Base-by-base conservation (phyloP, 2,888 invertebrate species). In the Euplexia lucipara region DNA sequence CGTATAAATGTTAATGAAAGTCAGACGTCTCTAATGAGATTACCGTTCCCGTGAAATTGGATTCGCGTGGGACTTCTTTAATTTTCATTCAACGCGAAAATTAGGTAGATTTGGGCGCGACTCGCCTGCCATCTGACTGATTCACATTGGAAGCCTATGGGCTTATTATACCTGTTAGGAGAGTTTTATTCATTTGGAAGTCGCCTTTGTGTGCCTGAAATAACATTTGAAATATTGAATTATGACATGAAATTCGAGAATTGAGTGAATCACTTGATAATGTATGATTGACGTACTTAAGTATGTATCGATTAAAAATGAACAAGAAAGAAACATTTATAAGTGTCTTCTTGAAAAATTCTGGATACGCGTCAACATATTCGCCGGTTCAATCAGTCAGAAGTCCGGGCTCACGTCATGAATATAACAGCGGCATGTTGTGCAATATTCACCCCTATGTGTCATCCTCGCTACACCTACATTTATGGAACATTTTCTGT, bases 1-100 rank as follows among this genome's bases (percentile, higher is more conserved):
- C 92, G 89, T 91, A 93, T 93, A 94, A 94, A 95, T 93, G 92
- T 91, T 95, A 94, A 94, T 94, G 93, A 94, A 95, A 91, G 90
- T 89, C 91, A 93, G 93, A 89, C 91, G 89, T 88, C 88, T 86
- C 91, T 94, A 95, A 94, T 93, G 91, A 94, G 93, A 94, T 95
- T 95, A 94, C 90, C 88, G 90, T 86, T 91, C 87, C 91, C 89
- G 91, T 92, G 90, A 92, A 94, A 94, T 94, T 94, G 92, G 91
- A 93, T 93, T 91, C 91, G 82, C 91, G 88, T 87, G 89, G 87
- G 92, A 92, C 91, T 93, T 93, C 93, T 94, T 94, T 91, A 93
- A 93, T 93, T 94, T 94, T 90, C 92, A 92, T 89, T 90, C 91
- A 90, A 88, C 88, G 88, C 71, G 91, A 92, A 93, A 94, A 94